phyloP scores from a whole-genome alignment of 2,113 vertebrate genomes.

The Theristicus caerulescens region DNA sequence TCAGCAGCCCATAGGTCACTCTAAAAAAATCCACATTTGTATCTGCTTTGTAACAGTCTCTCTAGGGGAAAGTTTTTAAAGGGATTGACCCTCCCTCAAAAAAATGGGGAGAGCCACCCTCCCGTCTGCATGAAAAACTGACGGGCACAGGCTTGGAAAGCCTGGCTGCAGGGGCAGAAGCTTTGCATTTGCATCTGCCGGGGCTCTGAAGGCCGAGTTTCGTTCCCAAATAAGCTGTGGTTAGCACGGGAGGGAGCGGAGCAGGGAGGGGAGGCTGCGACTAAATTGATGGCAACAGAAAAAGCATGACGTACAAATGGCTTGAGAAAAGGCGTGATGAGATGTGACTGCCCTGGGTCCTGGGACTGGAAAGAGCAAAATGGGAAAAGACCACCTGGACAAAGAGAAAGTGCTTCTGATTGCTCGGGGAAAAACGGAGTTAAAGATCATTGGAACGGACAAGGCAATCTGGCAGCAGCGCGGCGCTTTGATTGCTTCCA shows the following conservation, averaged over 20 bases:
- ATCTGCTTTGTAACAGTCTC: neutral
- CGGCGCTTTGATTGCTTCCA: neutral
- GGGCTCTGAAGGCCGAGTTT: neutral
- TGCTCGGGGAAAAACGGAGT: neutral
- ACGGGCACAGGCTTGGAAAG: neutral
- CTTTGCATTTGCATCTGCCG: neutral
- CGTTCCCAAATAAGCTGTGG: neutral
- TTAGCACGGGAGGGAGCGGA: neutral
- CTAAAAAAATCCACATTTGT: neutral
- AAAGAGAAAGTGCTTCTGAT: conserved; percentile 56
- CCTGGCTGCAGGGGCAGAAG: neutral
- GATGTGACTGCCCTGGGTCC: conserved; percentile 48
- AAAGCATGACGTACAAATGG: neutral
- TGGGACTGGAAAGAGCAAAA: neutral
- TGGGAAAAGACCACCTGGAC: conserved; percentile 51
- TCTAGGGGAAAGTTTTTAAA: neutral
- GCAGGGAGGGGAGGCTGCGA: neutral
- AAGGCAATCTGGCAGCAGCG: conserved; percentile 53
- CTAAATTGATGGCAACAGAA: neutral
- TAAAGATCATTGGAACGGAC: conserved; percentile 63
- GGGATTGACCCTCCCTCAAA: neutral
- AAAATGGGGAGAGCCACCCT: neutral
- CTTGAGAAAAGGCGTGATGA: conserved; percentile 32
- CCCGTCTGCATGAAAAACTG: fast-evolving
- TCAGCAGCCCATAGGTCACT: neutral